These are phyloP conservation scores for Tragelaphus imberbis DNA, from an alignment of 2,113 vertebrate species.

Conservation along the genomic window DNA sequence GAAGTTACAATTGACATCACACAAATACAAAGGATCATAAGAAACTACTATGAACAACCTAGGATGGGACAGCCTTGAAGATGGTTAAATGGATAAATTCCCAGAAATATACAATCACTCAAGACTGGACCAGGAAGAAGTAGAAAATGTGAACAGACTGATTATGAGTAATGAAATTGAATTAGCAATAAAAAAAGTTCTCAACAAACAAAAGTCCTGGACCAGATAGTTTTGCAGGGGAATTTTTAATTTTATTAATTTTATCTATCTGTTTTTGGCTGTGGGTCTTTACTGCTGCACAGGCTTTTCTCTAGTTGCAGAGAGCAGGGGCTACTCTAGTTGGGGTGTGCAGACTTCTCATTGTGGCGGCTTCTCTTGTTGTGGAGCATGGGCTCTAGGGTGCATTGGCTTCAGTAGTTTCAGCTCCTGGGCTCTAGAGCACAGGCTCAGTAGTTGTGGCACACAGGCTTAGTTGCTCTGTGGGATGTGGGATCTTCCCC, in stretches of 20 bases:
- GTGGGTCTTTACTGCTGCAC: background rate
- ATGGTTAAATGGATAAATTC: background rate
- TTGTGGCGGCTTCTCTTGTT: background rate
- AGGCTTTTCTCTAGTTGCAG: background rate
- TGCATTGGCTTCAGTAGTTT: background rate
- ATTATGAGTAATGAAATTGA: background rate
- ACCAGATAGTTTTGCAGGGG: background rate
- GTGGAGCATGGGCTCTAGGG: background rate
- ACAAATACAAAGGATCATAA: background rate
- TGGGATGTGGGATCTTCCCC: background rate
- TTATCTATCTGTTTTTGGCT: background rate
- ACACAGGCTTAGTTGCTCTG: background rate
- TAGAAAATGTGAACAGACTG: background rate
- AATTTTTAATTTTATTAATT: background rate
- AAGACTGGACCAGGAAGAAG: background rate
- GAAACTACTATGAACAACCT: background rate
- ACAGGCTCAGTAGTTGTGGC: background rate
- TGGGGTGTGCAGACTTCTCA: background rate
- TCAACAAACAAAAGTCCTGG: background rate
- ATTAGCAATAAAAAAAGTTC: background rate
- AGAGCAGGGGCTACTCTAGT: background rate
- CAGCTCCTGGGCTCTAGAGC: background rate
- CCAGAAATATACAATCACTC: background rate
- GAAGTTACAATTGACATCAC: background rate
- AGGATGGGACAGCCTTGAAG: background rate